Evolutionary conservation across 2,797 vertebrate genomes (phyloP).

Genomic region (Takifugu ocellatus): DNA sequence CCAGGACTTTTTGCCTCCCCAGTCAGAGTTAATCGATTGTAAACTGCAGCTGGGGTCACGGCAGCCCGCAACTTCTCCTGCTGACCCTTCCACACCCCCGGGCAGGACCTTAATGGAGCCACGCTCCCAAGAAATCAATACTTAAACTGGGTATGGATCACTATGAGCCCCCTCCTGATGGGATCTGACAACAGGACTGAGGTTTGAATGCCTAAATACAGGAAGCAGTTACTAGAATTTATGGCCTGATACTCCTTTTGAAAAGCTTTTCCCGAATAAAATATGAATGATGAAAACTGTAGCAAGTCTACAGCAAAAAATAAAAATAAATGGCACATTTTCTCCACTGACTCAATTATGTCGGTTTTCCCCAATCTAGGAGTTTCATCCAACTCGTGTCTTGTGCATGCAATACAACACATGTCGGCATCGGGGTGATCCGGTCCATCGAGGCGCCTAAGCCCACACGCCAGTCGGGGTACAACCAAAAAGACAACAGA

Average conservation of each 20-base stretch:
- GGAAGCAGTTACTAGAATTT: constrained; percentile 32
- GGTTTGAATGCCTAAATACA: constrained; percentile 59
- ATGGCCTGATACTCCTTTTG: constrained; percentile 11
- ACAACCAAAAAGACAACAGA: constrained; percentile 59
- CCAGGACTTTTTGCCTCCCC: constrained; percentile 81
- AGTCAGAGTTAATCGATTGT: constrained; percentile 90
- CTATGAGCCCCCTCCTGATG: constrained; percentile 59
- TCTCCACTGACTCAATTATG: constrained; percentile 21
- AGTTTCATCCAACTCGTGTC: constrained; percentile 32
- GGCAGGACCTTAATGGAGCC: constrained; percentile 94
- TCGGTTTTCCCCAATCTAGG: constrained; percentile 9
- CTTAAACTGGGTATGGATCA: constrained; percentile 92
- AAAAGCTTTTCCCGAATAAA: background rate
- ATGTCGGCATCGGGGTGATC: constrained; percentile 52
- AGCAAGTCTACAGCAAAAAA: constrained; percentile 21
- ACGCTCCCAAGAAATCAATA: constrained; percentile 93
- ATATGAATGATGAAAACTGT: constrained; percentile 8
- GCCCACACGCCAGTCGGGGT: constrained; percentile 34
- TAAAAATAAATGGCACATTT: constrained; percentile 4
- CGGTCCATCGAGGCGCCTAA: constrained; percentile 53
- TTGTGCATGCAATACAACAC: constrained; percentile 39
- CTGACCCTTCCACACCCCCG: constrained; percentile 84
- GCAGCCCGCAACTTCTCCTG: constrained; percentile 84
- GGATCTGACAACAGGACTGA: constrained; percentile 60
- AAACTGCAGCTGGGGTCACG: constrained; percentile 90